Base-by-base conservation (phyloP, 2,888 invertebrate genomes). In the Oxycera nigricornis region DNA sequence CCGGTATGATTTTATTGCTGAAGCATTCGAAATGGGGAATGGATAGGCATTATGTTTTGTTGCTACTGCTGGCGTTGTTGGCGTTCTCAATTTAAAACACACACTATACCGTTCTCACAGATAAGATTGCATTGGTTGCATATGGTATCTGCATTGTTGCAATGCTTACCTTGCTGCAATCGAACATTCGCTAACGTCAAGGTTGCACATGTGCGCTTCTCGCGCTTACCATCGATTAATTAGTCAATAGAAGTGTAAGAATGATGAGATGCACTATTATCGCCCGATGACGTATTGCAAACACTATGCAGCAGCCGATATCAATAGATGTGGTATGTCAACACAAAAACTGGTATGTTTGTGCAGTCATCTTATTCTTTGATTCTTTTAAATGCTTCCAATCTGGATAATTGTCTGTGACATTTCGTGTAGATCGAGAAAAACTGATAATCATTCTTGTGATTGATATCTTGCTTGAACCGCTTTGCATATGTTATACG, bases 211-310 rank as follows among this genome's bases (percentile, higher is more conserved):
- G 70, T 70, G 55, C 39, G 28, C 41, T 65, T 41, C 65, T 65
- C 39, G 20, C 65, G 41, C 65, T 65, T 65, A 17, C 24, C 65
- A 24, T 20, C 65, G 26, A 70, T 70, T 70, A 70, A 52, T 70
- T 70, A 70, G 52, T 55, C 70, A 70, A 52, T 70, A 70, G 46
- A 70, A 70, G 70, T 70, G 70, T 70, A 70, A 70, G 70, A 70
- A 70, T 70, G 70, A 70, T 55, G 70, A 52, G 70, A 55, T 70
- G 70, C 52, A 70, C 70, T 70, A 70, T 70, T 70, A 70, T 52
- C 52, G 52, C 7, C 22, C 31, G 52, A 70, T 70, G 52, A 70
- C 70, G 70, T 35, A 52, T 52, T 52, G 52, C 55, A 52, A 14
- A 14, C 31, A 20, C 52, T 50, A 68, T 68, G 52, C 35, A 31